Evolutionary conservation across 1,140 invertebrate species (phyloP).

Genomic region (Andricus grossulariae): DNA sequence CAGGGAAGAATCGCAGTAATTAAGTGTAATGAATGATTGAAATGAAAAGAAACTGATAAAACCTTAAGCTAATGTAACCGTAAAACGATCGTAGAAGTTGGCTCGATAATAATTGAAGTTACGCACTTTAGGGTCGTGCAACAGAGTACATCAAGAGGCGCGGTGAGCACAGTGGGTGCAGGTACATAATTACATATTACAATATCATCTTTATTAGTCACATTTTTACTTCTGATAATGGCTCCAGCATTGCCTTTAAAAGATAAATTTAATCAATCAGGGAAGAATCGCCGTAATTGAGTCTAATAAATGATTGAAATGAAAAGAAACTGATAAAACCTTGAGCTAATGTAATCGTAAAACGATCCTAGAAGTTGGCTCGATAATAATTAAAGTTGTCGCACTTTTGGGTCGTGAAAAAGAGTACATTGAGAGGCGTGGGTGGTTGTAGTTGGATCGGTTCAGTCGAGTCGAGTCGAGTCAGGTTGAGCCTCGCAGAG

Average conservation of each 20-base stretch:
- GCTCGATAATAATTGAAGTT: conserved; percentile 57
- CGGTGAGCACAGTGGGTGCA: too few relatives aligned
- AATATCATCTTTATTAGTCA: too few relatives aligned
- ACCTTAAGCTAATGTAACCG: background rate
- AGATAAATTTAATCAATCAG: too few relatives aligned
- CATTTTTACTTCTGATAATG: too few relatives aligned
- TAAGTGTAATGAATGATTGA: background rate
- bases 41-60: background rate
- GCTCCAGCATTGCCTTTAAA: too few relatives aligned
- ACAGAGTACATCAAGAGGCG: conserved; percentile 46
- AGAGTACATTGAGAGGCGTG: conserved; percentile 47
- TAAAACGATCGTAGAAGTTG: conserved; percentile 14
- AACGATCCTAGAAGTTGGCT: conserved; percentile 32
- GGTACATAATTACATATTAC: too few relatives aligned
- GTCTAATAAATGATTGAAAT: background rate
- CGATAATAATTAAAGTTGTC: conserved; percentile 57
- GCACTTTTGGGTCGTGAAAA: conserved; percentile 48
- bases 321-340: background rate
- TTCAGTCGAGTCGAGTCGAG: conserved; percentile 61
- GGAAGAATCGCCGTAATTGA: background rate
- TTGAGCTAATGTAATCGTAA: background rate
- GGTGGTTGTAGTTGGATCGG: conserved; percentile 65
- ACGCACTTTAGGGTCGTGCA: conserved; percentile 45
- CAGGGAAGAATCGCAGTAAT: background rate
- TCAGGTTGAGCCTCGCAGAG: conserved; percentile 70